Percentiles rank a stretch among this genome's conserved stretches.
phyloP scores from a whole-genome alignment of 2,888 invertebrate genomes.

The Noctua pronuba region DNA sequence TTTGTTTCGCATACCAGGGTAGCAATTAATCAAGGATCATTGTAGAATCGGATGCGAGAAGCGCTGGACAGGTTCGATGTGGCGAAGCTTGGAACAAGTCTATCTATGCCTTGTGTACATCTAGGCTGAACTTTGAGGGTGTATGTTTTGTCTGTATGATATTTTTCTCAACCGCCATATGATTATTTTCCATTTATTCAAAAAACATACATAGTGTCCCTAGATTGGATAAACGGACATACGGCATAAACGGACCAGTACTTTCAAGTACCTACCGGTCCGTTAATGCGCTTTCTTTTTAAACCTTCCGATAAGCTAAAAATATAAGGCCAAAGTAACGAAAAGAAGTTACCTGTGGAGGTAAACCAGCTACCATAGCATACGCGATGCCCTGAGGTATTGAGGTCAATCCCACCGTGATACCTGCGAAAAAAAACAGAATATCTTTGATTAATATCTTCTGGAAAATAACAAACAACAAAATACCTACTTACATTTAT shows the following conservation, averaged over 20 bases:
- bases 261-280: no score
- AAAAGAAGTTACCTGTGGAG: conserved; percentile 91
- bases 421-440: conserved; percentile 75
- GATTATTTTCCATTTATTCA: not conserved
- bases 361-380: conserved; percentile 94
- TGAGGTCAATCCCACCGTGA: conserved; percentile 95
- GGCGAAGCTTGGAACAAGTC: no score
- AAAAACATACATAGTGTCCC: not conserved
- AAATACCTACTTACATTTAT: not conserved
- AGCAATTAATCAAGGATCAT: not conserved
- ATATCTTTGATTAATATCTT: not conserved
- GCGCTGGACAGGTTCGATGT: not conserved
- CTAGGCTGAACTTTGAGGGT: not conserved
- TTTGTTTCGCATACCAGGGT: not conserved
- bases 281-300: no score
- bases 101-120: not conserved
- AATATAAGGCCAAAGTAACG: not conserved
- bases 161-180: not conserved
- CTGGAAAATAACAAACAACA: not conserved
- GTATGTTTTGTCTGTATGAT: not conserved
- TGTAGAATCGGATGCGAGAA: not conserved
- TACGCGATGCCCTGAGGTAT: conserved; percentile 97
- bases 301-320: not conserved
- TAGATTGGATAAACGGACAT: not conserved
- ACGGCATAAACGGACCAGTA: no score